Conservation (phyloP, 2,888 invertebrate genomes). For the Cryptophagus acutangulus region DNA sequence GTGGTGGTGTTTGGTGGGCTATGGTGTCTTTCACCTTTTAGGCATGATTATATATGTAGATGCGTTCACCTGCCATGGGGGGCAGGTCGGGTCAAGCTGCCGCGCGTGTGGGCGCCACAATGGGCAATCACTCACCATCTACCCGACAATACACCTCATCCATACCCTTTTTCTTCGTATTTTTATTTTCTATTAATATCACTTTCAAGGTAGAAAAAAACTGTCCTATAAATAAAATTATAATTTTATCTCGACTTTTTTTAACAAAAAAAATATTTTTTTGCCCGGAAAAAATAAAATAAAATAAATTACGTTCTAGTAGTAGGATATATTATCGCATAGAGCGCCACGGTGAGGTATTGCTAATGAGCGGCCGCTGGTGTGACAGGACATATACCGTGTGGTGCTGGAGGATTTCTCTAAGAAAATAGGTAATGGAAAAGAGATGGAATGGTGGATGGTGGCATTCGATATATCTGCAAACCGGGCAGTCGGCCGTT, state of each 20-base stretch:
- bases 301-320: constrained; percentile 1
- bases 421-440: no score
- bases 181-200: no score
- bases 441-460: no score
- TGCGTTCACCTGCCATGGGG: constrained; percentile 37
- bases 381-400: no score
- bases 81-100: constrained; percentile 39
- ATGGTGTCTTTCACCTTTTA: constrained; percentile 37
- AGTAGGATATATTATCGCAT: neutral
- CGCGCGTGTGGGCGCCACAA: constrained; percentile 44
- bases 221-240: no score
- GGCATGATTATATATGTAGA: constrained; percentile 35
- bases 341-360: no score
- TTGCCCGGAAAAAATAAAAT: neutral
- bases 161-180: constrained; percentile 13
- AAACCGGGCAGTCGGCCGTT: constrained; percentile 32
- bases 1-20: constrained; percentile 2
- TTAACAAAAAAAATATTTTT: neutral
- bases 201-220: no score
- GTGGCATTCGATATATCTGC: no score
- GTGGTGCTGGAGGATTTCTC: no score
- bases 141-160: constrained; percentile 29
- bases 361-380: no score
- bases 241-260: neutral
- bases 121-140: constrained; percentile 42